Evolutionary conservation across 2,888 invertebrate species (phyloP).

Genomic region (Philonicus albiceps): DNA sequence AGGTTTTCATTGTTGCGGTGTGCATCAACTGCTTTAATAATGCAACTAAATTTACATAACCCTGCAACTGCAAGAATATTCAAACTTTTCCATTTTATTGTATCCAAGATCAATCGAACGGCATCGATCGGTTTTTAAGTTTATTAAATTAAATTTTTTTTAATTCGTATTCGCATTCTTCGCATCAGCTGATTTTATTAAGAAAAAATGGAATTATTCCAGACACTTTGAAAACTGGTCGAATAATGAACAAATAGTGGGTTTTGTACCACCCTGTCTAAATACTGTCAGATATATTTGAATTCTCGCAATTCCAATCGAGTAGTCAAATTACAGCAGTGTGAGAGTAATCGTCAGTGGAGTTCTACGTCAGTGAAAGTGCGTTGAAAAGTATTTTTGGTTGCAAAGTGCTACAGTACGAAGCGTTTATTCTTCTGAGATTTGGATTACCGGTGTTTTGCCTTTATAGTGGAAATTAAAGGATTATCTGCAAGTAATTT

Average conservation of each 20-base stretch:
- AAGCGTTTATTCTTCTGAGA: background rate
- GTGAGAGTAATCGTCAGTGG: background rate
- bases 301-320: background rate
- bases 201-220: background rate
- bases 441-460: background rate
- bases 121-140: too few species aligned
- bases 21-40: too few species aligned
- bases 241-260: background rate
- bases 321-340: constrained; percentile 3
- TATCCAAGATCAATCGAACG: too few species aligned
- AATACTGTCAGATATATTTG: background rate
- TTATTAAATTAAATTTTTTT: too few species aligned
- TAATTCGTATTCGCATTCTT: too few species aligned
- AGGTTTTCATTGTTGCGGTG: too few species aligned
- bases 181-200: background rate
- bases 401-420: background rate
- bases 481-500: background rate
- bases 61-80: too few species aligned
- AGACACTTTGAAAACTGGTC: background rate
- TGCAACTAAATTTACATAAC: too few species aligned
- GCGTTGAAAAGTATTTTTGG: background rate
- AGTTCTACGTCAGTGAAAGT: background rate
- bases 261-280: background rate
- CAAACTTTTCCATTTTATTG: too few species aligned
- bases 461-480: background rate